A percentile compares a stretch with the other conserved stretches of the same genome.
phyloP scores from a whole-genome alignment of 2,797 vertebrate species.

The Tangara arthus region DNA sequence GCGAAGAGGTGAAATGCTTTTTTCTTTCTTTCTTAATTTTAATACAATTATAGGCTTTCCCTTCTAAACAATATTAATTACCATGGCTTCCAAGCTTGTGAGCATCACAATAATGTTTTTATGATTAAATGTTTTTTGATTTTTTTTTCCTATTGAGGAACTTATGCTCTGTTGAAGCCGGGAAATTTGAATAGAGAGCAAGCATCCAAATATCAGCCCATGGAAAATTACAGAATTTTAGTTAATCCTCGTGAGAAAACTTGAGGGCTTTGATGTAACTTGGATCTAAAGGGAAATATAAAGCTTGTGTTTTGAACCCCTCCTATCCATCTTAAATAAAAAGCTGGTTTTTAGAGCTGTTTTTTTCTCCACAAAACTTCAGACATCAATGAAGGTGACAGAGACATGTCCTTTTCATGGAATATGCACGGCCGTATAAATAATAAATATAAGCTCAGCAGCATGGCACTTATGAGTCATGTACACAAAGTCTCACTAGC shows the following conservation, averaged over 20 bases:
- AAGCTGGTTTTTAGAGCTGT: neutral
- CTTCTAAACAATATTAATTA: neutral
- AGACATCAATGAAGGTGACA: slow-evolving; percentile 44
- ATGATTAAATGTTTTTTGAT: neutral
- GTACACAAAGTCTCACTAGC: neutral
- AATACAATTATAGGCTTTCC: neutral
- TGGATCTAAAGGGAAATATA: neutral
- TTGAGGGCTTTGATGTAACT: neutral
- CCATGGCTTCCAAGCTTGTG: neutral
- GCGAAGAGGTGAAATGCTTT: neutral
- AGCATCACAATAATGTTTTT: neutral
- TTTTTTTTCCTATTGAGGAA: neutral
- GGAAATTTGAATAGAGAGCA: neutral
- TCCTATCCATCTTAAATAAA: neutral
- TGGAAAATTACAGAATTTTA: neutral
- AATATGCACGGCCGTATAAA: slow-evolving; percentile 71
- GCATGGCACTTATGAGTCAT: slow-evolving; percentile 19
- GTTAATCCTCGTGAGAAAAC: neutral
- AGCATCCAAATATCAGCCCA: neutral
- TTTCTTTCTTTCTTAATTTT: neutral
- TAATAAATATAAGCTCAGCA: slow-evolving; percentile 70
- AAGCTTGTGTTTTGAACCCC: neutral
- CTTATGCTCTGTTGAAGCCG: neutral
- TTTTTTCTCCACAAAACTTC: slow-evolving; percentile 36
- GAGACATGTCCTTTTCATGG: slow-evolving; percentile 59